Conservation (phyloP, 2,888 invertebrate species). For the Peribatodes rhomboidaria region DNA sequence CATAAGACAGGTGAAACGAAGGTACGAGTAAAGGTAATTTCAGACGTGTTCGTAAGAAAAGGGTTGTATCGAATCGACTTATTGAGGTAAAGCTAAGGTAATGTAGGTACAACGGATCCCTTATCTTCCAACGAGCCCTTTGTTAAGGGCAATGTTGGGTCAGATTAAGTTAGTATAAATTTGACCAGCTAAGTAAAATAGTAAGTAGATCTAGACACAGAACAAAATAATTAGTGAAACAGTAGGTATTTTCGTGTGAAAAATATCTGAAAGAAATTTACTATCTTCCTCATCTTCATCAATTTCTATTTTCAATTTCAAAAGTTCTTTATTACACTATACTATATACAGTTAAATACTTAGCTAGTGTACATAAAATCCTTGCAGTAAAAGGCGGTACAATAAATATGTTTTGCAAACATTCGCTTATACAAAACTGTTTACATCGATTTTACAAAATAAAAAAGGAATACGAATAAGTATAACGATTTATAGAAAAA, state of each 20-base stretch:
- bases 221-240: background rate
- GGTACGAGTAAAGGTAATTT: background rate
- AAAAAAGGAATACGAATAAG: too few relatives aligned
- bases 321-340: too few relatives aligned
- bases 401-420: too few relatives aligned
- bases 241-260: background rate
- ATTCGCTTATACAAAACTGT: too few relatives aligned
- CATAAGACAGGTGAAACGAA: slow-evolving; percentile 11
- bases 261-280: background rate
- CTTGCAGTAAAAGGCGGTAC: too few relatives aligned
- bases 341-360: too few relatives aligned
- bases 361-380: too few relatives aligned
- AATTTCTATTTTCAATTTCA: too few relatives aligned
- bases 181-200: too few relatives aligned
- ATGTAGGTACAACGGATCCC: background rate
- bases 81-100: background rate
- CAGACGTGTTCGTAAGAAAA: slow-evolving; percentile 15
- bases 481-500: too few relatives aligned
- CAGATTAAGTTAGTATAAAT: background rate
- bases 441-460: too few relatives aligned
- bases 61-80: slow-evolving; percentile 15
- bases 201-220: background rate
- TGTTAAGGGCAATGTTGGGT: slow-evolving; percentile 9
- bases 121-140: slow-evolving; percentile 15
- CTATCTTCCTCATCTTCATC: background rate